These are phyloP conservation scores for Sorex araneus DNA, from an alignment of 2,113 vertebrate species.

Conservation along the genomic window DNA sequence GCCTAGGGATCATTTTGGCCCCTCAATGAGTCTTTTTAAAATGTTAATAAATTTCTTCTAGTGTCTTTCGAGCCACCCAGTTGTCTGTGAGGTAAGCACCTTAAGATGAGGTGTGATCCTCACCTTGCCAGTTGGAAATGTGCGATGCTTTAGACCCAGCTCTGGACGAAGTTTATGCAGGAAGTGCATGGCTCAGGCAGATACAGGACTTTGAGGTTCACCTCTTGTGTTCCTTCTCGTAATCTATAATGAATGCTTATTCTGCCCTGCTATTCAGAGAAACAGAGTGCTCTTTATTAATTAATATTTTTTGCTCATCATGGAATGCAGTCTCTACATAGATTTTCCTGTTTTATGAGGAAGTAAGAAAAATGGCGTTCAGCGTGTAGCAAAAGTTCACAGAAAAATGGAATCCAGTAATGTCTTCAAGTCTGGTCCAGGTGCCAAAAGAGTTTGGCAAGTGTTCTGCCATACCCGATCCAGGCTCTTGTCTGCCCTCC, in stretches of 20 bases:
- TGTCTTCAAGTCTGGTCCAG: conserved; percentile 43
- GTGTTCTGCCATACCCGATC: neutral
- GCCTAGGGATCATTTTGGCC: too few relatives aligned
- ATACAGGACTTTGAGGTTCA: rapidly evolving
- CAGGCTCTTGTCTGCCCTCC: neutral
- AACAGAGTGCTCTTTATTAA: too few relatives aligned
- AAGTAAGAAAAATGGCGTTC: conserved; percentile 29
- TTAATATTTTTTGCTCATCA: too few relatives aligned
- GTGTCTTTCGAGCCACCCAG: neutral
- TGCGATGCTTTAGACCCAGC: neutral
- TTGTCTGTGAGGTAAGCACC: neutral
- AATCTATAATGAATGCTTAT: neutral
- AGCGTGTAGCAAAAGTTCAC: conserved; percentile 32
- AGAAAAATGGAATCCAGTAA: conserved; percentile 59
- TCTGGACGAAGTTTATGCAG: neutral
- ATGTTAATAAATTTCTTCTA: neutral
- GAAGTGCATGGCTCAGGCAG: neutral
- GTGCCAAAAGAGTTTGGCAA: conserved; percentile 67
- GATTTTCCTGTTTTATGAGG: conserved; percentile 34
- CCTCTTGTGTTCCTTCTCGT: neutral
- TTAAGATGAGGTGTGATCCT: neutral
- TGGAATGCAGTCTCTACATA: neutral
- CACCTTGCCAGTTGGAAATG: neutral
- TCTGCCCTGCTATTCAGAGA: neutral
- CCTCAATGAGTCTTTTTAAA: too few relatives aligned